Conservation (phyloP, 2,113 vertebrate genomes). For the Erythrocercus mccallii region DNA sequence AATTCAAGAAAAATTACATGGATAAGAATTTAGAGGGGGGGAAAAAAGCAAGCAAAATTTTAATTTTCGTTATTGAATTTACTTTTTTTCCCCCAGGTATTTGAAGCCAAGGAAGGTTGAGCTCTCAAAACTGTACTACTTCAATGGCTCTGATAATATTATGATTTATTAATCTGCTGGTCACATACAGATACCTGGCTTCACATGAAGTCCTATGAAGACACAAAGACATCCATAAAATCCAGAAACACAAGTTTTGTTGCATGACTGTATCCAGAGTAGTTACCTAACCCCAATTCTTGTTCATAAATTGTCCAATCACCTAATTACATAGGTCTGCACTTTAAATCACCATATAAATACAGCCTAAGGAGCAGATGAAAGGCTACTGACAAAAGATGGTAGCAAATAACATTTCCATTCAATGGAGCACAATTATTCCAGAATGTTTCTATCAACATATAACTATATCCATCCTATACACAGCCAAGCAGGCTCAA, state of each 20-base stretch:
- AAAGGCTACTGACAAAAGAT: neutral
- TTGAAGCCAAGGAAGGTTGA: neutral
- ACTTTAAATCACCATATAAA: neutral
- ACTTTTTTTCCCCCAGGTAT: neutral
- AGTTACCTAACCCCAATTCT: neutral
- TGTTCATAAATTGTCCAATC: neutral
- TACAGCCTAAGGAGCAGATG: neutral
- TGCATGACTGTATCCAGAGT: neutral
- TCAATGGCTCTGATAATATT: neutral
- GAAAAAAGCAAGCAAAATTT: neutral
- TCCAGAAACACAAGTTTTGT: neutral
- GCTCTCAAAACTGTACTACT: neutral
- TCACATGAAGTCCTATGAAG: neutral
- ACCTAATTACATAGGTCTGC: fast-evolving
- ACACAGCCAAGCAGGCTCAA: neutral
- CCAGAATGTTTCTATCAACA: neutral
- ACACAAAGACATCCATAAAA: neutral
- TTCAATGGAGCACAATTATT: neutral
- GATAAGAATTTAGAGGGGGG: neutral
- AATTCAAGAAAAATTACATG: neutral
- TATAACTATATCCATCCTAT: neutral
- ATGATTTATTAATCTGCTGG: neutral
- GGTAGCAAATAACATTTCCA: neutral
- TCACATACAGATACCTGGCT: neutral
- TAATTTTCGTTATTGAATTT: neutral